phyloP scores from a whole-genome alignment of 2,113 vertebrate genomes.

The Delphinapterus leucas region DNA sequence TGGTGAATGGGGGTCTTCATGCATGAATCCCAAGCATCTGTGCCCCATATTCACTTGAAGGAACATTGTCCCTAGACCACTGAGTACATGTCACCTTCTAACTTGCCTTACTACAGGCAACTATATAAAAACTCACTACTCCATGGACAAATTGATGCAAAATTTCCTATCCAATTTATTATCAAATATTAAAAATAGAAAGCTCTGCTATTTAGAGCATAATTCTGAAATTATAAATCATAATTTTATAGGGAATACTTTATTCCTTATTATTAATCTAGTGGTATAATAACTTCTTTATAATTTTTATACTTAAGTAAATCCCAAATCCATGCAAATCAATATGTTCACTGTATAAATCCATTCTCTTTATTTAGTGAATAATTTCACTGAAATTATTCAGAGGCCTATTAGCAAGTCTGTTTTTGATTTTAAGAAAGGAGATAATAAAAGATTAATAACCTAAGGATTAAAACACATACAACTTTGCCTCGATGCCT shows the following conservation, averaged over 20 bases:
- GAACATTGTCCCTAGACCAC: not conserved
- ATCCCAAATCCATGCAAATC: not conserved
- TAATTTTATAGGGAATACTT: not conserved
- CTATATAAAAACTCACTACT: not conserved
- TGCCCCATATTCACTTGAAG: not conserved
- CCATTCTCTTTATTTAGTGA: not conserved
- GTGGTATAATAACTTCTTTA: not conserved
- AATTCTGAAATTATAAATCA: not conserved
- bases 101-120: not conserved
- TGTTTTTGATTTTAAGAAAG: not conserved
- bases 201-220: not conserved
- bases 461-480: not conserved
- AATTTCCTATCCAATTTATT: not conserved
- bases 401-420: not conserved
- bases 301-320: not conserved
- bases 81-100: not conserved
- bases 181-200: not conserved
- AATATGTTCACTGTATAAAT: not conserved
- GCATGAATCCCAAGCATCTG: not conserved
- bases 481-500: not conserved
- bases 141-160: not conserved
- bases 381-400: not conserved
- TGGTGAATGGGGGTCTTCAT: not conserved
- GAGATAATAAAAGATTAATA: not conserved
- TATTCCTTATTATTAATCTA: not conserved